These are phyloP conservation scores for Syngnathoides biaculeatus DNA, from an alignment of 2,113 vertebrate species.

Conservation along the genomic window DNA sequence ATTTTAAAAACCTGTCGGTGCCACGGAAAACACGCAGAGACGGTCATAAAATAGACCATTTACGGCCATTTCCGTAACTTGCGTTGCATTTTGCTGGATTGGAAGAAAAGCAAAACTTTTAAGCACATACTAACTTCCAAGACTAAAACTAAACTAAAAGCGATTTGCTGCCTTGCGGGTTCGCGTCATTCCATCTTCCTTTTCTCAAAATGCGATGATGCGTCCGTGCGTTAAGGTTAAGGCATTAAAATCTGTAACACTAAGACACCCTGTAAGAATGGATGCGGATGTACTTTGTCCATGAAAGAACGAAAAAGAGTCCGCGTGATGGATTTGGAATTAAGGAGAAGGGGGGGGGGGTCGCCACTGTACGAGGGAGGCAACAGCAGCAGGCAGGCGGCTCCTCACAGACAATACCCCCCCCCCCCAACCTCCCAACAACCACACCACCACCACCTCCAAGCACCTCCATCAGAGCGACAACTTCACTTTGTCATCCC, in stretches of 20 bases:
- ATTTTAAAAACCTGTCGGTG: no score
- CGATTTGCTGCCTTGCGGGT: no score
- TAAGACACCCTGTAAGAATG: conserved; percentile 10
- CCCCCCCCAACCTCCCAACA: conserved; percentile 55
- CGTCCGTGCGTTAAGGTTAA: conserved; percentile 30
- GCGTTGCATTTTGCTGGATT: no score
- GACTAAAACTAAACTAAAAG: no score
- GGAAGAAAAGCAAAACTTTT: no score
- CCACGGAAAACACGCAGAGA: no score
- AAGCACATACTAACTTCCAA: no score
- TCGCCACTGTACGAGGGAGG: conserved; percentile 66
- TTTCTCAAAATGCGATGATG: neutral
- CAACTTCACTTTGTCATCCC: conserved; percentile 56
- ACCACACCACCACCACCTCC: conserved; percentile 64
- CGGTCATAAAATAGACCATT: no score
- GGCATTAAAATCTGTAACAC: neutral
- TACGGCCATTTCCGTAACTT: no score
- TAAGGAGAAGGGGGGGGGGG: conserved; percentile 29
- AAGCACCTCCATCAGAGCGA: conserved; percentile 57
- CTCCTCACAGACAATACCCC: conserved; percentile 70
- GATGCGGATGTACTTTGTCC: conserved; percentile 38
- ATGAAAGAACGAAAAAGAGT: conserved; percentile 36
- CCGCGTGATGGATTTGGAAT: conserved; percentile 40
- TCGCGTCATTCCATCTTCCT: no score
- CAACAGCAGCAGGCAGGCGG: conserved; percentile 77